A percentile compares a stretch with the other conserved stretches of the same genome.
phyloP scores from a whole-genome alignment of 35 echinoderm and acorn worm genomes.

The Apostichopus californicus region DNA sequence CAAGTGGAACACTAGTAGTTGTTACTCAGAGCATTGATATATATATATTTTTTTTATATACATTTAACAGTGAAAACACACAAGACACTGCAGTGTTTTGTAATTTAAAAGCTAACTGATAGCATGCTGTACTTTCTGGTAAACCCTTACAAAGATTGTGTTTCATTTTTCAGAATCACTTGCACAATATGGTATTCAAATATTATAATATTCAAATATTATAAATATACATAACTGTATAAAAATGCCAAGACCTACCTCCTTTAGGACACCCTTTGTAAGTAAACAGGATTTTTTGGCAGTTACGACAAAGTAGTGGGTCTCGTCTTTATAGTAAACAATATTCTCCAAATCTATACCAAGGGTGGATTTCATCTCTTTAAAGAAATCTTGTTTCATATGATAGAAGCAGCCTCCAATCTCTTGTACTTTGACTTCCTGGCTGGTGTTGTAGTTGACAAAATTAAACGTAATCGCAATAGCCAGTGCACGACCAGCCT shows the following conservation, averaged over 20 bases:
- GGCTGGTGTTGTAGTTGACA: conserved; percentile 42
- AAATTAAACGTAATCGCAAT: conserved; percentile 61
- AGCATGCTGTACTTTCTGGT: too few relatives aligned
- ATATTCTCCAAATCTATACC: conserved; percentile 57
- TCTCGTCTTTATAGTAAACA: conserved; percentile 61
- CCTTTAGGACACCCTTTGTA: conserved; percentile 45
- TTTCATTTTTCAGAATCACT: too few relatives aligned
- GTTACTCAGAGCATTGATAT: too few relatives aligned
- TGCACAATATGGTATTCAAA: too few relatives aligned
- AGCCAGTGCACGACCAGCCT: conserved; percentile 36
- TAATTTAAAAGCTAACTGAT: too few relatives aligned
- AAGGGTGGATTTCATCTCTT: conserved; percentile 35
- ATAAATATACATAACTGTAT: too few relatives aligned
- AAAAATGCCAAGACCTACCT: conserved; percentile 26
- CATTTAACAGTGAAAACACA: too few relatives aligned
- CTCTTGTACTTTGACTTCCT: conserved; percentile 42
- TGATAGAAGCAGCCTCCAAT: conserved; percentile 48
- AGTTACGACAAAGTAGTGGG: conserved; percentile 64
- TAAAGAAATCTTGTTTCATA: conserved; percentile 54
- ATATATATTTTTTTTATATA: too few relatives aligned
- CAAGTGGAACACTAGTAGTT: too few relatives aligned
- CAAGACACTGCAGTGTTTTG: too few relatives aligned
- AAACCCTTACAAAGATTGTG: too few relatives aligned
- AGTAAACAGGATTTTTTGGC: conserved; percentile 55
- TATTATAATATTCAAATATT: too few relatives aligned